Evolutionary conservation across 2,113 vertebrate genomes (phyloP).

Genomic region (Meriones unguiculatus): DNA sequence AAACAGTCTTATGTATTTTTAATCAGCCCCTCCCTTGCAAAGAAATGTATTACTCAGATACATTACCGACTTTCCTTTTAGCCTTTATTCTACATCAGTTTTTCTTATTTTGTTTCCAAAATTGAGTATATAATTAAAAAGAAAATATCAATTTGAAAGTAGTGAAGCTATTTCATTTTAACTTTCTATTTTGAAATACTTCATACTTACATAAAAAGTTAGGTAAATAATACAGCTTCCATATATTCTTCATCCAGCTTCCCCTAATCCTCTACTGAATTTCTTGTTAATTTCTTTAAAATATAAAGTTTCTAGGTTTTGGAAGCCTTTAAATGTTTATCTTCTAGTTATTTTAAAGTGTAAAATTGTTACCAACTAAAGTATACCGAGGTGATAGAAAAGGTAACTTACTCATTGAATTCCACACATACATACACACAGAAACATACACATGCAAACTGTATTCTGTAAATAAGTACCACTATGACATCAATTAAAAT

Average conservation of each 20-base stretch:
- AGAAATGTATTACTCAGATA: conserved; percentile 64
- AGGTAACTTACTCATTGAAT: not conserved
- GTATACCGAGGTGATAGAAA: not conserved
- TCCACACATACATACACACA: not conserved
- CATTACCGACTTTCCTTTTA: conserved; percentile 57
- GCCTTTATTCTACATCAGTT: conserved; percentile 40
- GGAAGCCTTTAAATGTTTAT: not conserved
- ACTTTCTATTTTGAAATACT: conserved; percentile 63
- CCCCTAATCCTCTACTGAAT: not conserved
- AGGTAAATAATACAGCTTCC: not conserved
- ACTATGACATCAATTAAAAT: not conserved
- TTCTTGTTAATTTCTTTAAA: not conserved
- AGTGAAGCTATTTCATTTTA: conserved; percentile 8
- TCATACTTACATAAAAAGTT: conserved; percentile 18
- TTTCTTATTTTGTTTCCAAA: conserved; percentile 50
- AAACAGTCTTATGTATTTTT: conserved; percentile 69
- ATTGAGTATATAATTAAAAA: conserved; percentile 8
- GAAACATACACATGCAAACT: not conserved
- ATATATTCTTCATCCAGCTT: conserved; percentile 24
- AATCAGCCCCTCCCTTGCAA: conserved; percentile 45
- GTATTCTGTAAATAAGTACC: not conserved
- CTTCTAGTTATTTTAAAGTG: not conserved
- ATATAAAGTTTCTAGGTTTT: not conserved
- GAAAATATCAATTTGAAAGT: conserved; percentile 7
- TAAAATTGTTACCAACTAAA: not conserved